These are phyloP conservation scores for Pammene aurita DNA, from an alignment of 2,888 invertebrate genomes.

Conservation along the genomic window DNA sequence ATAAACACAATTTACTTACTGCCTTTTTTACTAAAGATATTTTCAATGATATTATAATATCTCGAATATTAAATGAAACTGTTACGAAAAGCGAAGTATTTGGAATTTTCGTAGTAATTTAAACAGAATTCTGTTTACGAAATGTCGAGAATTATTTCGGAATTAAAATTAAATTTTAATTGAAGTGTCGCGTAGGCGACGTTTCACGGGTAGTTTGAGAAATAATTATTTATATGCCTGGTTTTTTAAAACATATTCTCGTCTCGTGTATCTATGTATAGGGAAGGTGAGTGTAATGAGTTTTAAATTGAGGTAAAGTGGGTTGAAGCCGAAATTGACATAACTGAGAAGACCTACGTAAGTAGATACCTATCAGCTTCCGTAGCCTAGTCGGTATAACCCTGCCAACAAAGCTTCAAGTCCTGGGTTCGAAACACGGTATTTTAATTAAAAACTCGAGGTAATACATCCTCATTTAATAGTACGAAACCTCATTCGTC, in stretches of 20 bases:
- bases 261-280: not conserved
- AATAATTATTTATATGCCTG: slow-evolving; percentile 14
- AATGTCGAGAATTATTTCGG: slow-evolving; percentile 17
- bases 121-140: slow-evolving; percentile 6
- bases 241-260: not conserved
- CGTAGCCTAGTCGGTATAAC: too few relatives aligned
- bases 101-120: slow-evolving; percentile 4
- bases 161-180: slow-evolving; percentile 21
- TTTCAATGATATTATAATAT: not conserved
- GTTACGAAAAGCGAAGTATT: slow-evolving; percentile 13
- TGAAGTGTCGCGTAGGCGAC: slow-evolving; percentile 9
- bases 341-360: too few relatives aligned
- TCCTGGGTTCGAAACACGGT: too few relatives aligned
- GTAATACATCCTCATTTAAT: too few relatives aligned
- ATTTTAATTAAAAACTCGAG: too few relatives aligned
- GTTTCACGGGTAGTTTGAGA: not conserved
- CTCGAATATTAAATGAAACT: not conserved
- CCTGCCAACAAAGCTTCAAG: too few relatives aligned
- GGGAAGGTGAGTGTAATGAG: not conserved
- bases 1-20: not conserved
- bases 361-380: too few relatives aligned
- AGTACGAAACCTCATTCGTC: too few relatives aligned
- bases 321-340: too few relatives aligned
- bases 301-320: not conserved
- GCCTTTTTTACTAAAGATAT: not conserved